A percentile compares a stretch with the other conserved stretches of the same genome.
Evolutionary conservation across 1,140 invertebrate genomes (phyloP).

Genomic region (Orchestia grillus): DNA sequence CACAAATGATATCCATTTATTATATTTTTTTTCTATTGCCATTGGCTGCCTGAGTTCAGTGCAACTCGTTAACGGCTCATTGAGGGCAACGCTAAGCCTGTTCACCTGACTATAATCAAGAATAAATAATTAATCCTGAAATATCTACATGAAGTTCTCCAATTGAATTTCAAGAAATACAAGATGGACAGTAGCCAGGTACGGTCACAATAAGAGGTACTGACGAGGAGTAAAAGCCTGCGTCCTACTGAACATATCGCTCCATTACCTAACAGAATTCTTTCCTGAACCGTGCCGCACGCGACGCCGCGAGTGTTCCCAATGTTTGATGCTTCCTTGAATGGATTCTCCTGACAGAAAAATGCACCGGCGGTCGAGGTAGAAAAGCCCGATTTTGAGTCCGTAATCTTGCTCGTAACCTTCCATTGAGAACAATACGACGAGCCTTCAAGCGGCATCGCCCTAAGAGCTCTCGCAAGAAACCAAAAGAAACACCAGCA

Average conservation of each 20-base stretch:
- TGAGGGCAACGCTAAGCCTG: too few relatives aligned
- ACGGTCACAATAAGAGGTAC: neutral
- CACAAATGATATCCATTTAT: too few relatives aligned
- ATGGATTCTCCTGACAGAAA: neutral
- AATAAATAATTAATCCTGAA: neutral
- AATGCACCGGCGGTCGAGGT: neutral
- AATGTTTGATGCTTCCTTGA: neutral
- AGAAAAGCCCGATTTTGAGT: neutral
- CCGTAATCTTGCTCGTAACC: conserved; percentile 33
- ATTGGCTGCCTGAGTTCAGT: too few relatives aligned
- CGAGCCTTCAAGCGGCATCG: neutral
- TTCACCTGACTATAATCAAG: too few relatives aligned
- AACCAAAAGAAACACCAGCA: conserved; percentile 3
- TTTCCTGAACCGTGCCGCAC: neutral
- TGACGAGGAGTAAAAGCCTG: neutral
- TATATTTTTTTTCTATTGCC: too few relatives aligned
- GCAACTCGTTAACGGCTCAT: too few relatives aligned
- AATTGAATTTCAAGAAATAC: neutral
- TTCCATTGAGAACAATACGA: conserved; percentile 38
- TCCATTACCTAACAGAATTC: neutral
- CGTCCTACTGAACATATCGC: neutral
- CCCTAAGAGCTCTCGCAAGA: conserved; percentile 48
- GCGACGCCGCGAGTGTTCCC: neutral
- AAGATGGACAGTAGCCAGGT: neutral
- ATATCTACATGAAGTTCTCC: neutral